These are phyloP conservation scores for Sclerurus mexicanus DNA, from an alignment of 2,113 vertebrate genomes.

Conservation along the genomic window DNA sequence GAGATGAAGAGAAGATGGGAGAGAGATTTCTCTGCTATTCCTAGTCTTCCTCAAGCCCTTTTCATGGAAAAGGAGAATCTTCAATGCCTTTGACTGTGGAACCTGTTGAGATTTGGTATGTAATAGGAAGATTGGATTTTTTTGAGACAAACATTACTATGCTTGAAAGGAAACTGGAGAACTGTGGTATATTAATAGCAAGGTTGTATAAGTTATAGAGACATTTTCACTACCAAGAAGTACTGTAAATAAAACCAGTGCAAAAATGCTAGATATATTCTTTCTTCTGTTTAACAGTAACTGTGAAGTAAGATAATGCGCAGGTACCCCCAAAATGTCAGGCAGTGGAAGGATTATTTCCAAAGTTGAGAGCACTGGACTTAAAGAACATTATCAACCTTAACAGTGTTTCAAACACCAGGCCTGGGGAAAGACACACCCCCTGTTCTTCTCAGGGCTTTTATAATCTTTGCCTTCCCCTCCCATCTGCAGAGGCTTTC, in stretches of 20 bases:
- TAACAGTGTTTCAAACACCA: too few species aligned
- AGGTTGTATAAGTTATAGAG: background rate
- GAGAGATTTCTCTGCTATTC: background rate
- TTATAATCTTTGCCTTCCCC: too few species aligned
- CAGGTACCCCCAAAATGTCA: too few species aligned
- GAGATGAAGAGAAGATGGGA: background rate
- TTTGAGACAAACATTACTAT: background rate
- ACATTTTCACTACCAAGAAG: background rate
- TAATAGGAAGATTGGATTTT: background rate
- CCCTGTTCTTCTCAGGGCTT: too few species aligned
- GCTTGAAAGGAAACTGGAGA: background rate
- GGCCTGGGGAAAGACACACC: too few species aligned
- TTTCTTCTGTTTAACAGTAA: background rate
- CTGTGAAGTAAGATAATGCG: too few species aligned
- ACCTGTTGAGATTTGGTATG: background rate
- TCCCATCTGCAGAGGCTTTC: too few species aligned
- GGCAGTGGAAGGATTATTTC: too few species aligned
- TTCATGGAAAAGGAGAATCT: background rate
- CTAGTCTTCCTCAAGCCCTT: background rate
- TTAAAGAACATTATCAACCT: too few species aligned
- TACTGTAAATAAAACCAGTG: background rate
- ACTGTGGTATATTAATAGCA: background rate
- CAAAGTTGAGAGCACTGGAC: too few species aligned
- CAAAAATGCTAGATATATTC: background rate
- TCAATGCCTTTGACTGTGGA: background rate